Conservation (phyloP, 2,113 vertebrate genomes). For the Sebastes schlegelii region DNA sequence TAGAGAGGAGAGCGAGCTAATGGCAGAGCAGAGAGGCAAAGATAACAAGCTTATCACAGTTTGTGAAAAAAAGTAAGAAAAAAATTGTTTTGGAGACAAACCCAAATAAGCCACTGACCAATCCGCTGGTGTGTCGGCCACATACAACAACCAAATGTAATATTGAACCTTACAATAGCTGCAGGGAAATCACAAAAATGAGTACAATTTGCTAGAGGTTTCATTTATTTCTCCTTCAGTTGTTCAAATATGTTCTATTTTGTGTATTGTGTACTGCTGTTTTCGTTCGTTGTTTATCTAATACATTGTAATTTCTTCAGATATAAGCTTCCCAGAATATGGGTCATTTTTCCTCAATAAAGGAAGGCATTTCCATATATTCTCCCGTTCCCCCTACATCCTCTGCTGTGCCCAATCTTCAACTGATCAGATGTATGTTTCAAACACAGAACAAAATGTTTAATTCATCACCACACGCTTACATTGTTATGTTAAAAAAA, state of each 20-base stretch:
- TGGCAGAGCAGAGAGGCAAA: slow-evolving; percentile 46
- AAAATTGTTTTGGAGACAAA: slow-evolving; percentile 29
- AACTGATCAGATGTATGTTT: not conserved
- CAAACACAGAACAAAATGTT: not conserved
- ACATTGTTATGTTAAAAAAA: not conserved
- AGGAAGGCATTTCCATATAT: not conserved
- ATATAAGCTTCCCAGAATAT: not conserved
- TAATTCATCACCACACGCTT: not conserved
- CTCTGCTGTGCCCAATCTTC: not conserved
- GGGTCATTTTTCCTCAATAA: not conserved
- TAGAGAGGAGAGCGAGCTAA: slow-evolving; percentile 52
- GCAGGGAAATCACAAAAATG: not conserved
- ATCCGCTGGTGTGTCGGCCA: not conserved
- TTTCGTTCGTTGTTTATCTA: not conserved
- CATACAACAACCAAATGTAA: not conserved
- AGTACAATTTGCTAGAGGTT: not conserved
- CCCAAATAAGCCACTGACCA: slow-evolving; percentile 11
- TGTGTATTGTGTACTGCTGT: not conserved
- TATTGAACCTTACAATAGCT: not conserved
- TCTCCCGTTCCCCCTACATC: not conserved
- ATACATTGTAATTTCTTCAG: not conserved
- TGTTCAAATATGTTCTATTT: not conserved
- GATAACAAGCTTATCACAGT: slow-evolving; percentile 60
- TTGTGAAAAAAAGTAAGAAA: slow-evolving; percentile 4
- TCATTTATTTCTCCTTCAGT: not conserved